Base-by-base conservation (phyloP, 2,113 vertebrate genomes). In the Sinocyclocheilus anophthalmus region DNA sequence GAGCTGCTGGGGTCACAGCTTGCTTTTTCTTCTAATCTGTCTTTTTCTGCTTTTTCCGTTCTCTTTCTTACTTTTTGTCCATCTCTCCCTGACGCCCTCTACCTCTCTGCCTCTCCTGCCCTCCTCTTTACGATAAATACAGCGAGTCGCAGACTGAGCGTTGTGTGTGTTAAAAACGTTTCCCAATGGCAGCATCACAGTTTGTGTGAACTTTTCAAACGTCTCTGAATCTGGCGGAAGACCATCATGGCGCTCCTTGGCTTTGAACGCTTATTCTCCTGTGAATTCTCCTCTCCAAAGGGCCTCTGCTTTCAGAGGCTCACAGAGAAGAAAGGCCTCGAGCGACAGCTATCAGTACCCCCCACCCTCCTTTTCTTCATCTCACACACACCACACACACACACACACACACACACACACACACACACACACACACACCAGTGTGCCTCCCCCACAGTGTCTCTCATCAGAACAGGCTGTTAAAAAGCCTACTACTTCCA, bases 201-300 rank as follows among this genome's bases (percentile, higher is more conserved):
- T 92, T 93, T 90, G 88, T 92, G 89, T 92, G 88, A 94, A 94
- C 94, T 93, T 93, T 94, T 94, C 93, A 94, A 94, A 94, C 88
- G 69, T 88, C 90, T 88, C 75, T 87, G 88, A 90, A 93, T 92
- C 91, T 94, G 90, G 93, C 87, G 55, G 82, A 89, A 85, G 88
- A 90, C 92, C 91, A 89, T 92, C 92, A 91, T 92, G 86, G 76
- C 87, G 92, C 92, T 87, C 42, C 78, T 84, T 37, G 78, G 88
- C 90, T 93, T 94, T 94, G 93, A 94, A 94, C 89, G 78, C 18
- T 1, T 45, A 48, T 86, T 92, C 93, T 91, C 91, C 81, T 81
- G 92, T 90, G 91, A 88, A 90, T 91, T 87, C 92, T 89, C 78
- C 85, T 83, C 91, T 92, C 91, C 89, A 87, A 92, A 91, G 90